These are phyloP conservation scores for Sclerurus mexicanus DNA, from an alignment of 2,113 vertebrate species.

Conservation along the genomic window DNA sequence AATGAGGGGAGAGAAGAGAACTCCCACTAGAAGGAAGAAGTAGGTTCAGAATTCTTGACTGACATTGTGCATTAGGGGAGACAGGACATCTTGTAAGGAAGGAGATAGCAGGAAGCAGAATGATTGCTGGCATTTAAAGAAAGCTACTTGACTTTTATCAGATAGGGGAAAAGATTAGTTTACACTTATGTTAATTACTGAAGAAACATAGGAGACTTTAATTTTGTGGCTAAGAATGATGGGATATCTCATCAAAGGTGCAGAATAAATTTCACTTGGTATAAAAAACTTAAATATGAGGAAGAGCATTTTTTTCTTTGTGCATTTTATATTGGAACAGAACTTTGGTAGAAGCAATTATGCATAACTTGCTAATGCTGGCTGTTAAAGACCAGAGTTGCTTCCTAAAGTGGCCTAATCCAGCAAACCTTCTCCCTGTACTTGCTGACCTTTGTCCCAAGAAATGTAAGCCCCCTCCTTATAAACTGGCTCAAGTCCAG, in stretches of 20 bases:
- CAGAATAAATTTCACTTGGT: not conserved
- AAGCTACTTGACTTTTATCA: slow-evolving; percentile 59
- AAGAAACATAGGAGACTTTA: slow-evolving; percentile 20
- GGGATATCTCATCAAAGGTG: not conserved
- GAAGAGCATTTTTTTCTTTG: not conserved
- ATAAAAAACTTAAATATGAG: not conserved
- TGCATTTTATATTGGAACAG: not conserved
- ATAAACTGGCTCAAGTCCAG: not conserved
- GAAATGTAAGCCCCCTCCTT: not conserved
- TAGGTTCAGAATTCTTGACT: not conserved
- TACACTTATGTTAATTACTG: slow-evolving; percentile 41
- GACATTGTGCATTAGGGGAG: not conserved
- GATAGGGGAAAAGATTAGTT: slow-evolving; percentile 33
- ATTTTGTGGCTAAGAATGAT: not conserved
- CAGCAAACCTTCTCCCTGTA: not conserved
- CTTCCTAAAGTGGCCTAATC: not conserved
- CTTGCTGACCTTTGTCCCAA: not conserved
- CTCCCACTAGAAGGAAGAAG: not conserved
- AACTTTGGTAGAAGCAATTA: not conserved
- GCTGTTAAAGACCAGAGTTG: not conserved
- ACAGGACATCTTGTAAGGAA: not conserved
- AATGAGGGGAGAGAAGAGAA: not conserved
- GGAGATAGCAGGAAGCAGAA: slow-evolving; percentile 3
- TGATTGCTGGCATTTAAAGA: slow-evolving; percentile 57
- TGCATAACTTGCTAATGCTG: not conserved